These are phyloP conservation scores for Drosophila sordidula DNA, from an alignment of 2,888 invertebrate species.

Conservation along the genomic window DNA sequence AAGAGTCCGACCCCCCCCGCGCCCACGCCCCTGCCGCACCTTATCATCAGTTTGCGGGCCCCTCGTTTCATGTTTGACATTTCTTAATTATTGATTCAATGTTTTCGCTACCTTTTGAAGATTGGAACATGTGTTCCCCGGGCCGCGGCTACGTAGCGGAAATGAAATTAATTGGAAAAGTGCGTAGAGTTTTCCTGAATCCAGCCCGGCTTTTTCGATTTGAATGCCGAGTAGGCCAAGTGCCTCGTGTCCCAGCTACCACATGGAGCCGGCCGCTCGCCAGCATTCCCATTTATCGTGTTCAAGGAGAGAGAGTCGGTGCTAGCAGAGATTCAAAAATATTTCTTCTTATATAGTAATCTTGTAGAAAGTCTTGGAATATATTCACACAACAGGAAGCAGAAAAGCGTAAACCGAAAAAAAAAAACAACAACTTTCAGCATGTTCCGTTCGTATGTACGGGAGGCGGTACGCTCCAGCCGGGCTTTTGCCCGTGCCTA, in stretches of 20 bases:
- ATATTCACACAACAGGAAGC: neutral
- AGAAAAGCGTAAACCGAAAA: neutral
- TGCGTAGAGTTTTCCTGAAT: constrained; percentile 44
- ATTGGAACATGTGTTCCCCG: constrained; percentile 74
- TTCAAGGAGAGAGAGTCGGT: constrained; percentile 34
- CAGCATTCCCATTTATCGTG: constrained; percentile 24
- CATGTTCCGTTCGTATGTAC: constrained; percentile 62
- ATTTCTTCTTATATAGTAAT: constrained; percentile 5
- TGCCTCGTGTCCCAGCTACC: neutral
- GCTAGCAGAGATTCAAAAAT: constrained; percentile 13
- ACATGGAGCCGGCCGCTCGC: too few species aligned
- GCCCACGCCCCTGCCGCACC: neutral
- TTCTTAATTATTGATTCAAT: constrained; percentile 83
- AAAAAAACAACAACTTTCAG: neutral
- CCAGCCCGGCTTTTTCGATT: neutral
- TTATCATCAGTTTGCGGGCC: constrained; percentile 50
- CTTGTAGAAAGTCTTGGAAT: neutral
- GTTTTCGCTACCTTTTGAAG: constrained; percentile 84
- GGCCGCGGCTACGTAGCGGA: constrained; percentile 59
- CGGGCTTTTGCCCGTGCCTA: constrained; percentile 86
- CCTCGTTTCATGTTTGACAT: constrained; percentile 80
- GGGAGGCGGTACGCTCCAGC: constrained; percentile 37
- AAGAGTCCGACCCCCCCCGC: constrained; percentile 1
- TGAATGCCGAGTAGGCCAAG: constrained; percentile 31
- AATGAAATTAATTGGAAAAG: constrained; percentile 81